Conservation (phyloP, 2,113 vertebrate species). For the Paradoxurus hermaphroditus region DNA sequence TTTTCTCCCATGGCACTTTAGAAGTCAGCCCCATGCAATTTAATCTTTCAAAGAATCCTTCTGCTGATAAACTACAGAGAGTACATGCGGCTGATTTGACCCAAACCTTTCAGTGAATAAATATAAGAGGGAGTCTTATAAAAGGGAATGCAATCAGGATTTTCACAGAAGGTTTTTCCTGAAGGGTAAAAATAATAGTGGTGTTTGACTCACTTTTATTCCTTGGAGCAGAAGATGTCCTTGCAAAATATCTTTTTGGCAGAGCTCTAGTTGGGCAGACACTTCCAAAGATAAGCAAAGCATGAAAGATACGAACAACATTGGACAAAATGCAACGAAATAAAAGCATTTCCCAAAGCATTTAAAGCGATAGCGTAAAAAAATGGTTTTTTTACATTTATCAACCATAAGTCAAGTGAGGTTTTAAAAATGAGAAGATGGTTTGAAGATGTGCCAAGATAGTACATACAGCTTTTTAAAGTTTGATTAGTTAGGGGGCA, state of each 20-base stretch:
- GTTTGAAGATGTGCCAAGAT: neutral
- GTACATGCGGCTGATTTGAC: constrained; percentile 61
- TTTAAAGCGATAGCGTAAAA: neutral
- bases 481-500: neutral
- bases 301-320: neutral
- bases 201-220: constrained; percentile 66
- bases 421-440: constrained; percentile 5
- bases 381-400: neutral
- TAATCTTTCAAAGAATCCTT: constrained; percentile 46
- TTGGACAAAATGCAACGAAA: neutral
- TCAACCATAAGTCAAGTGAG: neutral
- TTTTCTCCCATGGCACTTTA: neutral
- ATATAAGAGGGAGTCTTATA: constrained; percentile 32
- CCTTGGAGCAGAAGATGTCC: constrained; percentile 68
- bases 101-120: constrained; percentile 62
- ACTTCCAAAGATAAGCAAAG: constrained; percentile 63
- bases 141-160: constrained; percentile 57
- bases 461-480: neutral
- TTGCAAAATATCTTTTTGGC: constrained; percentile 68
- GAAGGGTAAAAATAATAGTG: constrained; percentile 66
- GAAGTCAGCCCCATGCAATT: constrained; percentile 59
- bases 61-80: constrained; percentile 72
- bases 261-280: neutral
- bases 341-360: neutral
- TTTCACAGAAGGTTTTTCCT: constrained; percentile 76